Evolutionary conservation across 2,888 invertebrate species (phyloP).

Genomic region (Disparrhopalites patrizii): DNA sequence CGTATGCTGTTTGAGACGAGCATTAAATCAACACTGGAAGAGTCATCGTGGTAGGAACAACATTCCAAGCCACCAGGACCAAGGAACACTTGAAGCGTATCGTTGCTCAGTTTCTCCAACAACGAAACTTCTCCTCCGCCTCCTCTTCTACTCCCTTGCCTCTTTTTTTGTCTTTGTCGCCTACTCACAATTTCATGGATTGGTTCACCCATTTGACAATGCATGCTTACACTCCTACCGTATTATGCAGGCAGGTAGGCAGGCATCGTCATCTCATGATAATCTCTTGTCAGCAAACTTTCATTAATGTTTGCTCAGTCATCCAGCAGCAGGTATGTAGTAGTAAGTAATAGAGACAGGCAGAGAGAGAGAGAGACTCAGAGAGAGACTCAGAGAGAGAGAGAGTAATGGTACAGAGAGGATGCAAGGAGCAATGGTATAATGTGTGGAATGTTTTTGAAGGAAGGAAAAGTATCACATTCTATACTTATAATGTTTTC

Average conservation of each 20-base stretch:
- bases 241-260: background rate
- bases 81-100: background rate
- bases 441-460: too few species aligned
- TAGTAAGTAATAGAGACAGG: too few species aligned
- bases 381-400: too few species aligned
- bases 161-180: conserved; percentile 13
- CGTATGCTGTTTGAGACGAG: too few species aligned
- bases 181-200: conserved; percentile 24
- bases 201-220: conserved; percentile 7
- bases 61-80: too few species aligned
- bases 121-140: too few species aligned
- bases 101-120: background rate
- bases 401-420: too few species aligned
- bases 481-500: too few species aligned
- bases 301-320: conserved; percentile 3
- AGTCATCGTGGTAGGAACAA: background rate
- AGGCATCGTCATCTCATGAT: conserved; percentile 6
- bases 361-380: too few species aligned
- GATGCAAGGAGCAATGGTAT: too few species aligned
- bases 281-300: conserved; percentile 18
- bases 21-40: conserved; percentile 3
- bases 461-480: too few species aligned
- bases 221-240: background rate
- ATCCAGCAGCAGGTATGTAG: background rate
- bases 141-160: too few species aligned